Base-by-base conservation (phyloP, 2,113 vertebrate genomes). In the Hemichromis elongatus region DNA sequence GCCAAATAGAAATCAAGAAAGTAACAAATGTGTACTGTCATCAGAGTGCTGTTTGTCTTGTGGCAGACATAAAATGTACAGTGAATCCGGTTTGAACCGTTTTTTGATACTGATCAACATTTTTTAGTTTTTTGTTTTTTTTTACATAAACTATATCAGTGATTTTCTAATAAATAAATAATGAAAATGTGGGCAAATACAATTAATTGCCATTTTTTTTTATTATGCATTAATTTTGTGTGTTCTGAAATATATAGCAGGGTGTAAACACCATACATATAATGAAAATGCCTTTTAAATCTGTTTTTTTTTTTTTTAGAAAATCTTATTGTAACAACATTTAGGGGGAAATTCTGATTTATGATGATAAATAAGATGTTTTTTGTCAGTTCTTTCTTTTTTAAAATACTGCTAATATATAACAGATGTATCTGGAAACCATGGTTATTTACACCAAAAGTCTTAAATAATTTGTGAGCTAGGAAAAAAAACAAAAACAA, bases 1-100 rank as follows among this genome's bases (percentile, higher is more conserved):
- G 80, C 77, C 66, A 87, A 89, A 86, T 10, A 80, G 26, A 14
- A 53, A 80, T 86, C 53, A 63, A 42, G 33, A 18, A 3, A 18
- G 21, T 7, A n/a, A 79, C 70, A 82, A 68, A 79, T 84, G 16
- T 88, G 8, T 26, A 56, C 9, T 57, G 56, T 80, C 37, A 42
- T n/a, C 77, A 42, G 40, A n/a, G n/a, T 37, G 14, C 3, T 40
- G 35, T 57, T 40, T 50, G 16, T 73, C 21, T 19, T 57, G 24
- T 79, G 33, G 16, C 37, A 79, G 8, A 30, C 30, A 52, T 75
- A 52, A 52, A 50, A 54, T n/a, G 18, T 12, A 50, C 16, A 75
- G 24, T 30, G 68, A 75, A 75, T 75, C 68, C 24, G 7, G 26
- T 45, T 16, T 3, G 18, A 75, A 18, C 3, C 4, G 6, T 30